A percentile compares a stretch with the other conserved stretches of the same genome.
phyloP scores from a whole-genome alignment of 2,113 vertebrate species.

The Archocentrus centrarchus region DNA sequence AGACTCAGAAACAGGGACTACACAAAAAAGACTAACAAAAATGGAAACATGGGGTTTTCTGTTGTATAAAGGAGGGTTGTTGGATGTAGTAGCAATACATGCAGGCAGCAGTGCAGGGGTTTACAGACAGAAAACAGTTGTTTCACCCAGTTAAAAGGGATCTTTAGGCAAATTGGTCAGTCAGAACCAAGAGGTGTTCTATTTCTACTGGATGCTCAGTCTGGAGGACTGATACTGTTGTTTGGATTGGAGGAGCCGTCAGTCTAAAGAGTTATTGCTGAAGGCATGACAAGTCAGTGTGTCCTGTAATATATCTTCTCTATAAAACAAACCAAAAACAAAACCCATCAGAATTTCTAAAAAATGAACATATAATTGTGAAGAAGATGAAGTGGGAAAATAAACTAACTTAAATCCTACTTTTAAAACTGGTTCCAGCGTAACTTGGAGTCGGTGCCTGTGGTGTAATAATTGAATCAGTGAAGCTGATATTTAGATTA shows the following conservation, averaged over 20 bases:
- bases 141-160: neutral
- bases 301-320: neutral
- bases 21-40: neutral
- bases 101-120: neutral
- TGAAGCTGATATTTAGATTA: slow-evolving; percentile 13
- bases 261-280: neutral
- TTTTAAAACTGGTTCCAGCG: neutral
- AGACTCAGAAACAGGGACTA: neutral
- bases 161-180: neutral
- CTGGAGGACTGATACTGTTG: neutral
- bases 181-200: neutral
- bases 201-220: neutral
- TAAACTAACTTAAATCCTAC: neutral
- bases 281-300: neutral
- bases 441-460: neutral
- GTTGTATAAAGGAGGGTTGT: neutral
- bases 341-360: neutral
- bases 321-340: too few relatives aligned
- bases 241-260: neutral
- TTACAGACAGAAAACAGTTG: neutral
- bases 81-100: neutral
- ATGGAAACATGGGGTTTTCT: neutral
- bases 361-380: neutral
- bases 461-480: slow-evolving; percentile 4
- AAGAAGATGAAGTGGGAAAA: neutral